phyloP scores from a whole-genome alignment of 1,140 invertebrate genomes.

The Pseudomyrmex concolor region DNA sequence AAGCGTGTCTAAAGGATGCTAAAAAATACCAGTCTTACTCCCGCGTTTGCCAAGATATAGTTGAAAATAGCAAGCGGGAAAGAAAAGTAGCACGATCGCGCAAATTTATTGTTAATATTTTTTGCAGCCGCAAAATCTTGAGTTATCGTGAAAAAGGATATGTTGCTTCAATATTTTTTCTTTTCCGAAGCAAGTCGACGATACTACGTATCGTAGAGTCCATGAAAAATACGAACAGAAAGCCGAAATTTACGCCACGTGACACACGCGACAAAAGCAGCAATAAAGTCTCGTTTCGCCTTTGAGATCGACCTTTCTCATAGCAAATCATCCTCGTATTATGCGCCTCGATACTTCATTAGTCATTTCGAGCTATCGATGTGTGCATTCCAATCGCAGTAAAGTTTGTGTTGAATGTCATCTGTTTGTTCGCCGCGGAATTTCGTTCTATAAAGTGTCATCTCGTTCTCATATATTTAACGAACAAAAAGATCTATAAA shows the following conservation, averaged over 20 bases:
- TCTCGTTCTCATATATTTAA: slow-evolving; percentile 4
- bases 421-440: slow-evolving; percentile 26
- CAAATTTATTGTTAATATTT: slow-evolving; percentile 72
- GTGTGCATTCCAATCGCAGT: neutral
- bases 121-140: slow-evolving; percentile 38
- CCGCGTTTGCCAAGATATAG: slow-evolving; percentile 18
- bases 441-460: slow-evolving; percentile 21
- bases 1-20: slow-evolving; percentile 57
- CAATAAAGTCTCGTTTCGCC: slow-evolving; percentile 31
- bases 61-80: slow-evolving; percentile 21
- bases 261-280: slow-evolving; percentile 41
- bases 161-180: slow-evolving; percentile 44
- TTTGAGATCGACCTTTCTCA: neutral
- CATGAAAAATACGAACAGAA: slow-evolving; percentile 29
- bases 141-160: neutral
- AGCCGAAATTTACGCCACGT: slow-evolving; percentile 11
- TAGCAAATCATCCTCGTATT: neutral
- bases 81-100: neutral
- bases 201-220: neutral
- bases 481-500: neutral
- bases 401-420: slow-evolving; percentile 3
- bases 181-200: neutral
- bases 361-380: slow-evolving; percentile 4
- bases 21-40: slow-evolving; percentile 52
- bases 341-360: neutral